Conservation (phyloP, 2,113 vertebrate genomes). For the Dendrocopos noguchii region DNA sequence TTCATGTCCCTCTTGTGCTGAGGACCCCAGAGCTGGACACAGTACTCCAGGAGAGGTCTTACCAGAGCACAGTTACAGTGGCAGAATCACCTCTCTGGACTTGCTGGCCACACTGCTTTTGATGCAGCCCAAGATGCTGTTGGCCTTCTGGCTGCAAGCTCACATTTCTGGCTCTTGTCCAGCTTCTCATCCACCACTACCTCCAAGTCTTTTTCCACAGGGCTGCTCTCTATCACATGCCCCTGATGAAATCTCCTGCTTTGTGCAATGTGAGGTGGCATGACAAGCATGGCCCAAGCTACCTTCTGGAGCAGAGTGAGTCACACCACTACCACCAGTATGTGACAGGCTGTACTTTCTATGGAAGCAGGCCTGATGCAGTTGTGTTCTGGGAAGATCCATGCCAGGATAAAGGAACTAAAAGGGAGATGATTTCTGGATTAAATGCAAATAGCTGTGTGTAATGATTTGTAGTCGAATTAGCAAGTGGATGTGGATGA, state of each 20-base stretch:
- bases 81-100: too few relatives aligned
- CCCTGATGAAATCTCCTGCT: not conserved
- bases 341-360: not conserved
- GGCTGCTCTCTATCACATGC: not conserved
- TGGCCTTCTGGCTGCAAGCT: too few relatives aligned
- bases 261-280: accelerated
- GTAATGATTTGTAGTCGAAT: not conserved
- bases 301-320: not conserved
- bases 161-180: too few relatives aligned
- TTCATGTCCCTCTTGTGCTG: too few relatives aligned
- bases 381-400: not conserved
- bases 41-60: too few relatives aligned
- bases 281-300: not conserved
- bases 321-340: not conserved
- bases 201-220: too few relatives aligned
- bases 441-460: not conserved
- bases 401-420: not conserved
- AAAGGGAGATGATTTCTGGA: not conserved
- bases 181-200: too few relatives aligned
- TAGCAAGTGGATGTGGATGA: not conserved
- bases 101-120: too few relatives aligned
- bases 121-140: too few relatives aligned
- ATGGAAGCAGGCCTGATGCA: not conserved
- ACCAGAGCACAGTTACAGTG: too few relatives aligned
- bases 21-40: too few relatives aligned